A percentile compares a stretch with the other conserved stretches of the same genome.
These are phyloP conservation scores for Garrulus glandarius DNA, from an alignment of 2,797 vertebrate genomes.

Conservation along the genomic window DNA sequence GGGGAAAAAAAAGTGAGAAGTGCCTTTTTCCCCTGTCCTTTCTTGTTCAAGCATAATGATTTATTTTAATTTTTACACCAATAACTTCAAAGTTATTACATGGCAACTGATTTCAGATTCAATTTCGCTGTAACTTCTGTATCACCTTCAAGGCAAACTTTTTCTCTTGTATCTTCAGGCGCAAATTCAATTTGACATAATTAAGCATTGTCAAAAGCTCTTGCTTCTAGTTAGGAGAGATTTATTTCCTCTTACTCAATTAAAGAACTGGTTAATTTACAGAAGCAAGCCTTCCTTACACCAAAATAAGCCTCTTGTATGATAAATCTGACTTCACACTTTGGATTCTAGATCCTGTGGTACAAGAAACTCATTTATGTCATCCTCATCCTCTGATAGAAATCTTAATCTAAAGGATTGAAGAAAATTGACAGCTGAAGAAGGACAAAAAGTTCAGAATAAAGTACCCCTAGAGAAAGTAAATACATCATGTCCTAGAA, in stretches of 20 bases:
- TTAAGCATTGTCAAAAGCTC: background rate
- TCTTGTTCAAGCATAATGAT: background rate
- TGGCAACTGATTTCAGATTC: background rate
- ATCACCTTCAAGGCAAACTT: background rate
- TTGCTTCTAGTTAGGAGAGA: background rate
- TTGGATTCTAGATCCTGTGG: background rate
- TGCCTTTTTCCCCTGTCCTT: background rate
- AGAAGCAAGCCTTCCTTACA: background rate
- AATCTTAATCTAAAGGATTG: background rate
- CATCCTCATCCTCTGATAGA: background rate
- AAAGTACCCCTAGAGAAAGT: background rate
- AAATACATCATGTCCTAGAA: accelerated
- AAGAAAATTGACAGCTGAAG: background rate
- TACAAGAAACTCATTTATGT: background rate
- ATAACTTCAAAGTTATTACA: background rate
- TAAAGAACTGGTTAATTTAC: background rate
- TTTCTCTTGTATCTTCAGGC: background rate
- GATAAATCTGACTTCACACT: background rate
- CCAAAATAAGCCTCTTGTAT: background rate
- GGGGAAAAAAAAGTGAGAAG: background rate
- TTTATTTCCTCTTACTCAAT: background rate
- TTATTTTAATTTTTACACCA: background rate
- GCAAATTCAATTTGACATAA: background rate
- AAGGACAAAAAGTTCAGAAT: background rate
- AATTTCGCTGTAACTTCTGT: background rate